phyloP scores from a whole-genome alignment of 2,113 vertebrate genomes.

The Australoheros scitulus region DNA sequence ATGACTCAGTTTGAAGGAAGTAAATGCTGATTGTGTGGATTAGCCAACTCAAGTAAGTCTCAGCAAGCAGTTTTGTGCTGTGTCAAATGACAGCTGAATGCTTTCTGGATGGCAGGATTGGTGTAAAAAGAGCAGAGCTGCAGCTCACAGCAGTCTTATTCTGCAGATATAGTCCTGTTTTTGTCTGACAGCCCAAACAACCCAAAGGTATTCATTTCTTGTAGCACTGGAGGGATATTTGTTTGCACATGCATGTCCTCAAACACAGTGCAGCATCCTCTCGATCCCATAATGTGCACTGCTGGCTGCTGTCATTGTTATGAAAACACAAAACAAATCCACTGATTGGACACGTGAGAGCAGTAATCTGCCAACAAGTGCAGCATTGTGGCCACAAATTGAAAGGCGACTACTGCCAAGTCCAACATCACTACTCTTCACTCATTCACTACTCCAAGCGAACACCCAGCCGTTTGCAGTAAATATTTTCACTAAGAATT shows the following conservation, averaged over 20 bases:
- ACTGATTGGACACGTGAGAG: background rate
- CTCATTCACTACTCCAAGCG: background rate
- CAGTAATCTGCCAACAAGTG: background rate
- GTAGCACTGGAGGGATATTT: background rate
- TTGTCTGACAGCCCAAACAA: background rate
- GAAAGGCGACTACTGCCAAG: background rate
- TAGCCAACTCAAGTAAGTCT: background rate
- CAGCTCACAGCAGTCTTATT: background rate
- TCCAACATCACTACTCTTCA: background rate
- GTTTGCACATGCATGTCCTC: background rate
- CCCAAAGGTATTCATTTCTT: background rate
- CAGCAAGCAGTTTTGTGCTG: background rate
- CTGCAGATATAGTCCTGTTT: background rate
- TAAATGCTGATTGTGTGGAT: constrained; percentile 6
- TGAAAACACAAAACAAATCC: background rate
- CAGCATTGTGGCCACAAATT: background rate
- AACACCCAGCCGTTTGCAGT: background rate
- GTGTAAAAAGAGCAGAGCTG: background rate
- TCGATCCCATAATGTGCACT: background rate
- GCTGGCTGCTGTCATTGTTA: background rate
- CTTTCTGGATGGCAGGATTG: background rate
- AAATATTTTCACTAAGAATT: background rate
- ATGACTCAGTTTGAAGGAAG: background rate
- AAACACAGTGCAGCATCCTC: background rate
- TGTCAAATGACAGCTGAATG: background rate